These are phyloP conservation scores for Cryptoleucopteryx plumbea DNA, from an alignment of 2,113 vertebrate genomes.

Conservation along the genomic window DNA sequence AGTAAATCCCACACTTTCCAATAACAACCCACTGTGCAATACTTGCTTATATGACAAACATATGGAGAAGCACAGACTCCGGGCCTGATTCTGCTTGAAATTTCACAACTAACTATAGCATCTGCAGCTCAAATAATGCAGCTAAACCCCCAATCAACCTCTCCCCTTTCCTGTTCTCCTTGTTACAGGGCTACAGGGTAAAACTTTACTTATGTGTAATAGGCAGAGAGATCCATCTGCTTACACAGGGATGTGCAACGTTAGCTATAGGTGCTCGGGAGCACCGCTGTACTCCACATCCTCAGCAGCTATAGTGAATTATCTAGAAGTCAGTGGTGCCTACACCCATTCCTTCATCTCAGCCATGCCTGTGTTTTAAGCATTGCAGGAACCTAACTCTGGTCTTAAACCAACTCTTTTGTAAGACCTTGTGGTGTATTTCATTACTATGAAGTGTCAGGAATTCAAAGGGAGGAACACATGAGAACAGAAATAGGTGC, in stretches of 20 bases:
- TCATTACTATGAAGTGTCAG: neutral
- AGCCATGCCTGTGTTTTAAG: neutral
- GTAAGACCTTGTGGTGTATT: neutral
- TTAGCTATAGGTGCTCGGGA: neutral
- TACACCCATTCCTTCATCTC: neutral
- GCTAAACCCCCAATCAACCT: neutral
- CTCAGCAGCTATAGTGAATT: neutral
- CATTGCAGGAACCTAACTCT: neutral
- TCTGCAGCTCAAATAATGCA: neutral
- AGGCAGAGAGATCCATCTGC: neutral
- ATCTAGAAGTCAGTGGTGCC: neutral
- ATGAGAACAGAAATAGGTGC: neutral
- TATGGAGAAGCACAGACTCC: neutral
- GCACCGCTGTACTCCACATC: neutral
- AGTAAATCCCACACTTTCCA: neutral
- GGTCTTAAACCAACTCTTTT: neutral
- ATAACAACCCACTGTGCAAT: neutral
- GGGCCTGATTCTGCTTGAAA: neutral
- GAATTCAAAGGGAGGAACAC: neutral
- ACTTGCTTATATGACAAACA: neutral
- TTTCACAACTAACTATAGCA: neutral
- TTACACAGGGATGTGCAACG: neutral
- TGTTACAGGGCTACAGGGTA: neutral
- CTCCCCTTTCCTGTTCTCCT: neutral
- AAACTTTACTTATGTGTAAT: neutral